Conservation (phyloP, 2,888 invertebrate genomes). For the Ecliptopera silaceata region DNA sequence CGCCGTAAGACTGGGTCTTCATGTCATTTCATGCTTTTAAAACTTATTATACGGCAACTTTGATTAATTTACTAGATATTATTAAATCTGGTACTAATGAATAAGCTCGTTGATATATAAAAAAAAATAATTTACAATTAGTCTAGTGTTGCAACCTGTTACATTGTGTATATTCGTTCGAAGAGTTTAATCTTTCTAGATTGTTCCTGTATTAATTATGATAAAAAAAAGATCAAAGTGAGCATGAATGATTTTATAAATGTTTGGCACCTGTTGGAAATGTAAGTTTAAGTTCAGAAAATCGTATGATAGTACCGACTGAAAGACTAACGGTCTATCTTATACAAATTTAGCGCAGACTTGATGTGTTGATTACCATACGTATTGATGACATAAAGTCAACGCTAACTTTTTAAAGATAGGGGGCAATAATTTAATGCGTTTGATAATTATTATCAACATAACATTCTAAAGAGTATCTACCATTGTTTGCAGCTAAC, state of each 20-base stretch:
- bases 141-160: slow-evolving; percentile 46
- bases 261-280: slow-evolving; percentile 7
- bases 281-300: background rate
- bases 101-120: slow-evolving; percentile 15
- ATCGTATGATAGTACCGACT: background rate
- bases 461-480: background rate
- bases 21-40: slow-evolving; percentile 2
- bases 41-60: slow-evolving; percentile 10
- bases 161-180: slow-evolving; percentile 53
- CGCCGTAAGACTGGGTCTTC: background rate
- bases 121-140: slow-evolving; percentile 30
- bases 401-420: too few relatives aligned
- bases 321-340: background rate
- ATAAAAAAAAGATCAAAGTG: slow-evolving; percentile 26
- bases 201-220: slow-evolving; percentile 68
- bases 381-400: too few relatives aligned
- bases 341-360: too few relatives aligned
- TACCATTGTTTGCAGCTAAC: too few relatives aligned
- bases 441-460: background rate
- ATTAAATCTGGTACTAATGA: background rate
- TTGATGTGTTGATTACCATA: too few relatives aligned
- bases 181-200: slow-evolving; percentile 48
- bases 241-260: slow-evolving; percentile 13
- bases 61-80: background rate
- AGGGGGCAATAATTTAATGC: background rate